These are phyloP conservation scores for Pelecanus crispus DNA, from an alignment of 2,113 vertebrate genomes.

Conservation along the genomic window DNA sequence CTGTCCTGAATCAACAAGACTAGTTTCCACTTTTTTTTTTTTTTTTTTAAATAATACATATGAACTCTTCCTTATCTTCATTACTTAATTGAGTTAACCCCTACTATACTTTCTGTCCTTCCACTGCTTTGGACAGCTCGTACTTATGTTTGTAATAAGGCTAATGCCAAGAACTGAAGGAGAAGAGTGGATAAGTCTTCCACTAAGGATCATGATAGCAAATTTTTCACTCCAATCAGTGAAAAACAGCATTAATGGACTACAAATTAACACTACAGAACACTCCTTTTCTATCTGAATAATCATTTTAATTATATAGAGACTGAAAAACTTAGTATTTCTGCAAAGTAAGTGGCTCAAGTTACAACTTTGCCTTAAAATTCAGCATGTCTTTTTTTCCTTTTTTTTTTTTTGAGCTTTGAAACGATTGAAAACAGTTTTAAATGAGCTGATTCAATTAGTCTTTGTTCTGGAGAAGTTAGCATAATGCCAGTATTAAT, in stretches of 20 bases:
- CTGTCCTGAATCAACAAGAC: not conserved
- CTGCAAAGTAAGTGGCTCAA: not conserved
- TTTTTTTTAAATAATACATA: not conserved
- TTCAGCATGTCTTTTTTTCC: rapidly evolving
- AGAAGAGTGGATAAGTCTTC: not conserved
- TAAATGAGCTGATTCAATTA: not conserved
- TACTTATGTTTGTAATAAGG: not conserved
- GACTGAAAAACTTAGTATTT: not conserved
- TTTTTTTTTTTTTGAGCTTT: not conserved
- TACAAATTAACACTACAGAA: not conserved
- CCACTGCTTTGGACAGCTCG: not conserved
- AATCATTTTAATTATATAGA: not conserved
- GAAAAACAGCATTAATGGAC: not conserved
- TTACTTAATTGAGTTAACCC: not conserved
- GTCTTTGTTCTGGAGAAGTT: not conserved
- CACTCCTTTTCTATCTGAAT: not conserved
- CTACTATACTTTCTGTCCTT: not conserved
- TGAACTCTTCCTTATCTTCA: not conserved
- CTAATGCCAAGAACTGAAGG: not conserved
- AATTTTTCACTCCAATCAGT: not conserved
- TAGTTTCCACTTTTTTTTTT: not conserved
- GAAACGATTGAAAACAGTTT: not conserved
- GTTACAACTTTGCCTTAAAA: not conserved
- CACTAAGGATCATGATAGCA: not conserved
- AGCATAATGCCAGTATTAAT: not conserved